Percentiles rank a stretch among this genome's conserved stretches.
These are phyloP conservation scores for Reticulitermes speratus DNA, from an alignment of 1,140 invertebrate species.

Conservation along the genomic window DNA sequence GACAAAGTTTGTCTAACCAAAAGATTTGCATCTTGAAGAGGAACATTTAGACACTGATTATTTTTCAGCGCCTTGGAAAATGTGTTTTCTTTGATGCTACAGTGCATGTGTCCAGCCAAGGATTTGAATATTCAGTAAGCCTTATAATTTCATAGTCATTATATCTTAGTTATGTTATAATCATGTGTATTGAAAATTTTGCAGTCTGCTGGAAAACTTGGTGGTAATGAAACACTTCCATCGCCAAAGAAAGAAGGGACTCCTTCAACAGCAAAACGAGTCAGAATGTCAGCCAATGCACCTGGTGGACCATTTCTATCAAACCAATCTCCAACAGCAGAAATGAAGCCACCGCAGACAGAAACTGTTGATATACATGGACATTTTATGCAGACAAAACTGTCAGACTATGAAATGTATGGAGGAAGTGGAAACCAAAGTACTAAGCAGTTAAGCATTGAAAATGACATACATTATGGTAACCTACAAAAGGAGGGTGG, in stretches of 20 bases:
- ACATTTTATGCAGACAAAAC: constrained; percentile 12
- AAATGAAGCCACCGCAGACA: constrained; percentile 24
- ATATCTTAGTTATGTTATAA: too few species aligned
- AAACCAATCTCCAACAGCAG: background rate
- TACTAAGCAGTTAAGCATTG: background rate
- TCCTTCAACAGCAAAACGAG: background rate
- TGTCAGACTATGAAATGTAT: constrained; percentile 24
- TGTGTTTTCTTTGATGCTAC: too few species aligned
- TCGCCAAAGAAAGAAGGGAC: constrained; percentile 22
- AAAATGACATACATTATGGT: constrained; percentile 21
- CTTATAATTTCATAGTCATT: too few species aligned
- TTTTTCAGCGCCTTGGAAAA: too few species aligned
- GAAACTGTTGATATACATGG: constrained; percentile 27
- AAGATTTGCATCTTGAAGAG: too few species aligned
- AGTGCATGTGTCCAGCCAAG: too few species aligned
- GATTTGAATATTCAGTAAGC: too few species aligned
- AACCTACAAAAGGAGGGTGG: background rate
- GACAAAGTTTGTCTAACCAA: too few species aligned
- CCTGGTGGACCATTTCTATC: background rate
- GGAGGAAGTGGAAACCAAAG: background rate
- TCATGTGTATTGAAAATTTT: background rate
- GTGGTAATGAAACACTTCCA: background rate
- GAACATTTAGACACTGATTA: too few species aligned
- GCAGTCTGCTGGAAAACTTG: constrained; percentile 13
- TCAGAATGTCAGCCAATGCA: constrained; percentile 4